phyloP scores from a whole-genome alignment of 2,797 vertebrate species.

The Melanotaenia nigrans region DNA sequence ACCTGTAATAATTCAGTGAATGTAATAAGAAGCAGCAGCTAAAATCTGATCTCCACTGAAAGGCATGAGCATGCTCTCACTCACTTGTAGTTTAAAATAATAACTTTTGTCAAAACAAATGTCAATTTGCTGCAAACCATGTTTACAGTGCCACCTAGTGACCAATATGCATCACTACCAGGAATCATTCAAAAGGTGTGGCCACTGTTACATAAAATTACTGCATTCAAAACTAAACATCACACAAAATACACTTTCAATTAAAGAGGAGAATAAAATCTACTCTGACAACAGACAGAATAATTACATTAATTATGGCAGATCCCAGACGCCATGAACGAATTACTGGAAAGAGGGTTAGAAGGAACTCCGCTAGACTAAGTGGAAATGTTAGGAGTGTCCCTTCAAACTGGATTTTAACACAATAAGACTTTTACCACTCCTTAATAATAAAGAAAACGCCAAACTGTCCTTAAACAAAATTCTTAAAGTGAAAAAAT shows the following conservation, averaged over 20 bases:
- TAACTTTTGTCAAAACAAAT: background rate
- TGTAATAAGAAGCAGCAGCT: background rate
- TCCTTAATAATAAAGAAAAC: no score
- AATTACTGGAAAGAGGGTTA: no score
- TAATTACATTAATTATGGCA: no score
- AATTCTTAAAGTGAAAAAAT: no score
- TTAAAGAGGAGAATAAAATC: no score
- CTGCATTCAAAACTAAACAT: background rate
- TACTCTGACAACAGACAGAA: no score
- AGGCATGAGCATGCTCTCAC: background rate
- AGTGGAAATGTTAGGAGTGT: no score
- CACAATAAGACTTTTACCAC: no score
- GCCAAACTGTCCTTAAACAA: no score
- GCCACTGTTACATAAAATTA: background rate
- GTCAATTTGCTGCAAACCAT: background rate
- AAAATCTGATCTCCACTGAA: background rate
- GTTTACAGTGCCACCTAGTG: constrained; percentile 44
- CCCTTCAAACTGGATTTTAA: no score
- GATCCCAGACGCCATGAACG: no score
- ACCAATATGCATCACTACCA: constrained; percentile 25
- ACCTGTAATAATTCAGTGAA: constrained; percentile 80
- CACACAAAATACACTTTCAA: background rate
- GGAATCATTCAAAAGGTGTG: constrained; percentile 14
- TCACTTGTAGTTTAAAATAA: background rate
- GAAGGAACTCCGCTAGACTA: no score